phyloP scores from a whole-genome alignment of 2,113 vertebrate species.

The Entomyzon cyanotis region DNA sequence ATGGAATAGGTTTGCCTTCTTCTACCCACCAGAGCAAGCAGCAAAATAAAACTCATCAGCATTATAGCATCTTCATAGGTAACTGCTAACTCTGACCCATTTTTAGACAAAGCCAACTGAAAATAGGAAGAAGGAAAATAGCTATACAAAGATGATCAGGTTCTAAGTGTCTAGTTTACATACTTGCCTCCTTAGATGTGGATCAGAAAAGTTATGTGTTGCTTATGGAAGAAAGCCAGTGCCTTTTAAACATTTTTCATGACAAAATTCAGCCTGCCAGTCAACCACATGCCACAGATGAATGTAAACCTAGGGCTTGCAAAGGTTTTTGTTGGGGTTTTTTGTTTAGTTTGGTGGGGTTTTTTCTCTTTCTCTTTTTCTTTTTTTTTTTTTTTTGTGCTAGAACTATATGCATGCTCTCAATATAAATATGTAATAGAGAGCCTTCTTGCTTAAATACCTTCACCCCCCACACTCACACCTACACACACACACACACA shows the following conservation, averaged over 20 bases:
- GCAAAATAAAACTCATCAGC: background rate
- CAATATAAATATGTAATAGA: background rate
- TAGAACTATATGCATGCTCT: background rate
- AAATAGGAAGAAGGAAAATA: background rate
- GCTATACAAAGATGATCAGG: background rate
- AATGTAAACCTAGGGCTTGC: background rate
- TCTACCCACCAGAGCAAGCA: background rate
- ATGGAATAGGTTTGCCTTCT: background rate
- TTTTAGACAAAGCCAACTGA: background rate
- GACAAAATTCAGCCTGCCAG: conserved; percentile 17
- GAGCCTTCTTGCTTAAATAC: background rate
- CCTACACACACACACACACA: background rate
- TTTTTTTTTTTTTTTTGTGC: background rate
- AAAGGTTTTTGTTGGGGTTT: background rate
- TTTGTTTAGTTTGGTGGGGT: background rate
- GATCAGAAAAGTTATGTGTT: background rate
- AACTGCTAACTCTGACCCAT: background rate
- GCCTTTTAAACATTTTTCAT: conserved; percentile 6
- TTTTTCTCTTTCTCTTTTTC: background rate
- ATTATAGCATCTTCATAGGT: background rate
- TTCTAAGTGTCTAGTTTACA: background rate
- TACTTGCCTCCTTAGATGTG: background rate
- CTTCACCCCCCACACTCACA: background rate
- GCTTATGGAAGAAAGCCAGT: background rate
- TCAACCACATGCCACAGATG: background rate